Evolutionary conservation across 2,797 vertebrate genomes (phyloP).

Genomic region (Enoplosus armatus): DNA sequence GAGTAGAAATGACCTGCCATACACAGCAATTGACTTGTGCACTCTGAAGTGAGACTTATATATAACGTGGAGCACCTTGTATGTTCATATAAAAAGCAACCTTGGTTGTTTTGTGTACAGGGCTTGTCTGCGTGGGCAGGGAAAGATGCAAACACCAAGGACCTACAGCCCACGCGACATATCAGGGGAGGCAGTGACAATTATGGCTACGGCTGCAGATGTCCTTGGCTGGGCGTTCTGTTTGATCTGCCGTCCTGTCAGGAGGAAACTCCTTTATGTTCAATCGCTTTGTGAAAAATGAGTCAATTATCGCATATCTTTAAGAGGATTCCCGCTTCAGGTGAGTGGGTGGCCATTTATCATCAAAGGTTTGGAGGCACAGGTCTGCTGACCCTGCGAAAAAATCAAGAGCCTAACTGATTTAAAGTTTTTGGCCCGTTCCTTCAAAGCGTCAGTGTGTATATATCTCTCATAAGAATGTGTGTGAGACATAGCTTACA

Average conservation of each 20-base stretch:
- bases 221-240: conserved; percentile 58
- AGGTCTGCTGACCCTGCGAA: conserved; percentile 77
- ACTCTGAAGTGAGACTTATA: not conserved
- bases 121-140: conserved; percentile 3
- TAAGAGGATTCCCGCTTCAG: conserved; percentile 72
- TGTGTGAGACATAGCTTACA: conserved; percentile 38
- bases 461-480: conserved; percentile 16
- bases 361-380: conserved; percentile 68
- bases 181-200: conserved; percentile 38
- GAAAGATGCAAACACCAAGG: conserved; percentile 18
- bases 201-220: conserved; percentile 26
- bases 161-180: conserved; percentile 44
- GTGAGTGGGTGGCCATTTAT: conserved; percentile 76
- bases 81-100: not conserved
- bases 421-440: conserved; percentile 69
- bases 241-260: conserved; percentile 62
- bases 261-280: conserved; percentile 54
- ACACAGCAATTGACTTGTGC: not conserved
- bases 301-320: conserved; percentile 78
- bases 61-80: not conserved
- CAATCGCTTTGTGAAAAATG: conserved; percentile 78
- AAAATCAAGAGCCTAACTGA: conserved; percentile 71
- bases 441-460: conserved; percentile 33
- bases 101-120: not conserved
- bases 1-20: not conserved